Evolutionary conservation across 2,888 invertebrate species (phyloP).

Genomic region (Torymus texanus): DNA sequence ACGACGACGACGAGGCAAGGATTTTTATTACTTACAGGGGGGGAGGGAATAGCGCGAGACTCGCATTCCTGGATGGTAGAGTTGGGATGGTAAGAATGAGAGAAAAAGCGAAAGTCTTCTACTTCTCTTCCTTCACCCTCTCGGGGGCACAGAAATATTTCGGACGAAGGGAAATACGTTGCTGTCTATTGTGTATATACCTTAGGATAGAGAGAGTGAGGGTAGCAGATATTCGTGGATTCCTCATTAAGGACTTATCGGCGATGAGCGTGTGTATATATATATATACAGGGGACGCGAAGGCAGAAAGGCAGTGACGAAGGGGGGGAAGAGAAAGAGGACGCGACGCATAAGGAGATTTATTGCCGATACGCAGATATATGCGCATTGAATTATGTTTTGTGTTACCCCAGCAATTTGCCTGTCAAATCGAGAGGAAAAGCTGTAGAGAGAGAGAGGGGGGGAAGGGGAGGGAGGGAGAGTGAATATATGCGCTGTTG

Average conservation of each 20-base stretch:
- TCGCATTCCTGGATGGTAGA: background rate
- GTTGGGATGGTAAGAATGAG: too few species aligned
- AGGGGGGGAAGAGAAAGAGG: background rate
- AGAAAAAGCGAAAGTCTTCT: too few species aligned
- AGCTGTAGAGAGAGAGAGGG: conserved; percentile 11
- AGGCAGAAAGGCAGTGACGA: too few species aligned
- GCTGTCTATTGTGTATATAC: background rate
- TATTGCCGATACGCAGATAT: conserved; percentile 31
- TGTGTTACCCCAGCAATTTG: conserved; percentile 40
- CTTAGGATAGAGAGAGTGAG: background rate
- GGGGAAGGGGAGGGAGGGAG: too few species aligned
- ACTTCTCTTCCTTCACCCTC: background rate
- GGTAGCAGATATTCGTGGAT: conserved; percentile 24
- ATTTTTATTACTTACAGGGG: conserved; percentile 40
- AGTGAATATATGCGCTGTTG: background rate
- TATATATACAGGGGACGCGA: too few species aligned
- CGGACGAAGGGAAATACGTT: background rate
- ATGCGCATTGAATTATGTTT: conserved; percentile 31
- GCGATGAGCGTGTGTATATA: conserved; percentile 1
- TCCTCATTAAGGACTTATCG: conserved; percentile 54
- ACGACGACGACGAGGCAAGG: background rate
- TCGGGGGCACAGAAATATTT: background rate
- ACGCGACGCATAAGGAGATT: conserved; percentile 40
- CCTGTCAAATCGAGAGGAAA: conserved; percentile 53
- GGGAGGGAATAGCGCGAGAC: background rate